These are phyloP conservation scores for Ascidia mentula DNA, from an alignment of 23 tunicate genomes.

Conservation along the genomic window DNA sequence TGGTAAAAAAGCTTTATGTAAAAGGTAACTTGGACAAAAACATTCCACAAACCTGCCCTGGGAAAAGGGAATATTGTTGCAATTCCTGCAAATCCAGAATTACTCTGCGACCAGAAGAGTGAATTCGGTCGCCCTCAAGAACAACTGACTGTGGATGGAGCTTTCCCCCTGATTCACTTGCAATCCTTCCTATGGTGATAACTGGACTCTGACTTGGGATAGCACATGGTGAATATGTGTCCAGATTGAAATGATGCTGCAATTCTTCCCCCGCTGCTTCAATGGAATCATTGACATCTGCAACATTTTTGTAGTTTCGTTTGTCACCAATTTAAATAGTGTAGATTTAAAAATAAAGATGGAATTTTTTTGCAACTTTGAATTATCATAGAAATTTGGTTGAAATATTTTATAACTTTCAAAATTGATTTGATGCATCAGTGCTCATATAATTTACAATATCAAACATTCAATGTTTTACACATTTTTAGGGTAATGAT, in stretches of 20 bases:
- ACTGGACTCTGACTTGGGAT: constrained; percentile 55
- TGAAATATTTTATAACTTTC: no score
- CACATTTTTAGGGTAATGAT: no score
- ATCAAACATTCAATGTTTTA: no score
- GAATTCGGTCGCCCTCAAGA: constrained; percentile 63
- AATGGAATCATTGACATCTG: constrained; percentile 48
- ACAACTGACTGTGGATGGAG: constrained; percentile 50
- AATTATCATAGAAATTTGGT: no score
- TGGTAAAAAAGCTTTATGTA: neutral
- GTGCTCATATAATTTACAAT: no score
- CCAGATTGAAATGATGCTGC: constrained; percentile 31
- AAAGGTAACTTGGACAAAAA: neutral
- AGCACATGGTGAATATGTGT: constrained; percentile 57
- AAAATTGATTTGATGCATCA: no score
- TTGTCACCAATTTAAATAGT: no score
- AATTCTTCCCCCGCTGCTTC: constrained; percentile 46
- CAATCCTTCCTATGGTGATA: constrained; percentile 54
- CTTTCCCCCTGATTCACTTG: constrained; percentile 34
- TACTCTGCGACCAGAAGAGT: constrained; percentile 53
- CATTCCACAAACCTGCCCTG: constrained; percentile 68
- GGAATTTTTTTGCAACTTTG: no score
- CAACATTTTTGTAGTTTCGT: no score
- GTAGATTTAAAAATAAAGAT: no score
- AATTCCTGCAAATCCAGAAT: constrained; percentile 51
- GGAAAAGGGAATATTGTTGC: constrained; percentile 72